A percentile compares a stretch with the other conserved stretches of the same genome.
Evolutionary conservation across 2,888 invertebrate genomes (phyloP).

Genomic region (Aporophyla nigra): DNA sequence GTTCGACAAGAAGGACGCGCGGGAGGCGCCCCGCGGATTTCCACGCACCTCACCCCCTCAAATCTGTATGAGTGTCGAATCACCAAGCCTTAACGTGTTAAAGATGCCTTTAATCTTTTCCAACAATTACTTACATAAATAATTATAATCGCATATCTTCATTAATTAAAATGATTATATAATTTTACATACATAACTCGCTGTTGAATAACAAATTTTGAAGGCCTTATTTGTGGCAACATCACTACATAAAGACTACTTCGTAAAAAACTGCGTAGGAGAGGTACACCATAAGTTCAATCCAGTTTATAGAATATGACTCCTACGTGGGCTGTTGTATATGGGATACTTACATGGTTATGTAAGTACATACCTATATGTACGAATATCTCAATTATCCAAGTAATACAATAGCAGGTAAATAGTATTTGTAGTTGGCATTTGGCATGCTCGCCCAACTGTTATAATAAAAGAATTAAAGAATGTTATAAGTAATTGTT

Average conservation of each 20-base stretch:
- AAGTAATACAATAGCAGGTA: not conserved
- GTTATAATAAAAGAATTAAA: not conserved
- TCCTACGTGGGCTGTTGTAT: slow-evolving; percentile 9
- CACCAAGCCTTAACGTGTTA: too few species aligned
- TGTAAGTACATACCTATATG: not conserved
- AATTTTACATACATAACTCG: slow-evolving; percentile 12
- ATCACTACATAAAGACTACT: not conserved
- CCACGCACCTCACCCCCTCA: too few species aligned
- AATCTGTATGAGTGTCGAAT: too few species aligned
- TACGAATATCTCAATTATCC: slow-evolving; percentile 1
- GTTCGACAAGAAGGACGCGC: too few species aligned
- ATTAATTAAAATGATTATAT: slow-evolving; percentile 7
- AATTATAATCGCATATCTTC: slow-evolving; percentile 2
- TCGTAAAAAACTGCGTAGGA: slow-evolving; percentile 35
- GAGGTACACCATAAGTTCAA: slow-evolving; percentile 11
- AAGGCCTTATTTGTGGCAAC: slow-evolving; percentile 28
- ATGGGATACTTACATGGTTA: not conserved
- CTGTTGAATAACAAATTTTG: slow-evolving; percentile 24
- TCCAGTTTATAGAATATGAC: slow-evolving; percentile 4
- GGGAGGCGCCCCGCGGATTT: too few species aligned
- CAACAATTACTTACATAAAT: not conserved
- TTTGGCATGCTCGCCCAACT: not conserved
- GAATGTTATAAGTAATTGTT: too few species aligned
- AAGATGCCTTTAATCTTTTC: not conserved
- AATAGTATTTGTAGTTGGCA: not conserved